Percentiles rank a stretch among this genome's conserved stretches.
phyloP scores from a whole-genome alignment of 2,888 invertebrate genomes.

The Xylocampa areola region DNA sequence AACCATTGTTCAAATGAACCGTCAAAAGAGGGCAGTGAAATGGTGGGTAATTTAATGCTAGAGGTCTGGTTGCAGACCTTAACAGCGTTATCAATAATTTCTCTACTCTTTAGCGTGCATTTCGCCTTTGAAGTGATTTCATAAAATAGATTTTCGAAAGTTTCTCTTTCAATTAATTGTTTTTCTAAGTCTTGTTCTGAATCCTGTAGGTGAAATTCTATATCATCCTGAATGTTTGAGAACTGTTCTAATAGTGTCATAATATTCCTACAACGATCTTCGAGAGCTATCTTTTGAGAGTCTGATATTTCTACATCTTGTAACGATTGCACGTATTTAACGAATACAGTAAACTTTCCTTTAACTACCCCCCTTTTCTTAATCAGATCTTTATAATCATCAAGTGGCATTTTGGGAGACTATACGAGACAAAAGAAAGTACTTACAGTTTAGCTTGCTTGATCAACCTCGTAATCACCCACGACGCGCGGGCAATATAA shows the following conservation, averaged over 20 bases:
- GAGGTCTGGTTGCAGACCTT: no score
- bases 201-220: conserved; percentile 7
- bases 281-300: conserved; percentile 10
- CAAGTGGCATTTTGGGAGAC: conserved; percentile 3
- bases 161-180: conserved; percentile 11
- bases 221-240: conserved; percentile 10
- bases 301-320: conserved; percentile 9
- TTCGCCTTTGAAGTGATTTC: conserved; percentile 11
- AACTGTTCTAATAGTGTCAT: conserved; percentile 9
- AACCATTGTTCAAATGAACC: no score
- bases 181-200: conserved; percentile 9
- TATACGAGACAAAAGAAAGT: conserved; percentile 8
- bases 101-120: conserved; percentile 7
- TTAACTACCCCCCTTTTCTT: conserved; percentile 6
- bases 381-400: conserved; percentile 2
- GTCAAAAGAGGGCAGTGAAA: no score
- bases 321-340: conserved; percentile 8
- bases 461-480: neutral
- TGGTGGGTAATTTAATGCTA: no score
- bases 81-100: no score
- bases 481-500: neutral
- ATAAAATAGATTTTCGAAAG: conserved; percentile 14
- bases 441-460: conserved; percentile 8
- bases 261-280: conserved; percentile 13
- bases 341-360: conserved; percentile 6